Percentiles rank a stretch among this genome's conserved stretches.
phyloP scores from a whole-genome alignment of 2,113 vertebrate species.

The Carlito syrichta region DNA sequence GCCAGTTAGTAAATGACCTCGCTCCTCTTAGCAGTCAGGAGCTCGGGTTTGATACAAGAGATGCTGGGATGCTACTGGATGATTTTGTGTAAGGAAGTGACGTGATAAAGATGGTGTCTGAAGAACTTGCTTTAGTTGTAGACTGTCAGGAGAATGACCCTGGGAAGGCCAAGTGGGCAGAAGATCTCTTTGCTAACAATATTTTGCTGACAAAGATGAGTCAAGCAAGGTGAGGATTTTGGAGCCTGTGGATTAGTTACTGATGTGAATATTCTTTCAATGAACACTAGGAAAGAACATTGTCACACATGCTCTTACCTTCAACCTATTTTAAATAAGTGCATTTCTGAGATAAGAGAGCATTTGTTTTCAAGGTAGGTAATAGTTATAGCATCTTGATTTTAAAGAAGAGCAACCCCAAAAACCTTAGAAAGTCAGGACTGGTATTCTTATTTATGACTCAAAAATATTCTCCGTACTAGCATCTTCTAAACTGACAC shows the following conservation, averaged over 20 bases:
- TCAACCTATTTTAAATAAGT: slow-evolving; percentile 11
- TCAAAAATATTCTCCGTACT: not conserved
- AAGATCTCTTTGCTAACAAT: not conserved
- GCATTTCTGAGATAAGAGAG: not conserved
- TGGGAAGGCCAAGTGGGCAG: not conserved
- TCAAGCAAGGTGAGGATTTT: not conserved
- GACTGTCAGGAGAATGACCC: not conserved
- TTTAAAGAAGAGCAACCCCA: slow-evolving; percentile 15
- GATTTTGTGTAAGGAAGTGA: not conserved
- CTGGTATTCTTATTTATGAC: not conserved
- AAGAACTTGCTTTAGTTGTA: not conserved
- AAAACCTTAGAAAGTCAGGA: not conserved
- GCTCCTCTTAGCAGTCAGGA: not conserved
- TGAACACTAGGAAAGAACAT: not conserved
- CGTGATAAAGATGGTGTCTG: not conserved
- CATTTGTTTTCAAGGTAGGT: not conserved
- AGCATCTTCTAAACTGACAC: not conserved
- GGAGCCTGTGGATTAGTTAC: not conserved
- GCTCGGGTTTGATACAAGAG: not conserved
- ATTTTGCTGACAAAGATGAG: not conserved
- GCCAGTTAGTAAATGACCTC: not conserved
- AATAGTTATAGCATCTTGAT: not conserved
- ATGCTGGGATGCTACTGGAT: not conserved
- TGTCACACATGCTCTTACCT: not conserved
- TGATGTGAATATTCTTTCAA: not conserved